Conservation (phyloP, 2,797 vertebrate species). For the Kryptolebias ocellatus region DNA sequence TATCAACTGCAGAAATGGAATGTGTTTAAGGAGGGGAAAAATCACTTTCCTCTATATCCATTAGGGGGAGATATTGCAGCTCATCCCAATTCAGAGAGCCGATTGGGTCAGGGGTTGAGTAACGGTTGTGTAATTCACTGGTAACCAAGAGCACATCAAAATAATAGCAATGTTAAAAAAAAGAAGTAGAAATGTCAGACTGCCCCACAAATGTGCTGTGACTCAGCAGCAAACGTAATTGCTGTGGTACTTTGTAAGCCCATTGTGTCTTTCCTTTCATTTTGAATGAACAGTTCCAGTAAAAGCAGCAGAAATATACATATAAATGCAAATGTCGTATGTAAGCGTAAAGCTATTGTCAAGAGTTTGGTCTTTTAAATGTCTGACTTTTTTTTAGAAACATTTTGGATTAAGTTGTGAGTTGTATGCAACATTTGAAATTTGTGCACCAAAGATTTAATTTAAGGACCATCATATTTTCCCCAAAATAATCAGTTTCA, state of each 20-base stretch:
- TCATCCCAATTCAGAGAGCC: constrained; percentile 16
- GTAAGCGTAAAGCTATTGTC: background rate
- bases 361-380: background rate
- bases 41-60: constrained; percentile 38
- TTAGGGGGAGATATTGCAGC: constrained; percentile 69
- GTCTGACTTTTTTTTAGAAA: background rate
- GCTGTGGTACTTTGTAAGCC: constrained; percentile 5
- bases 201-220: constrained; percentile 19
- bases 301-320: background rate
- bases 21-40: background rate
- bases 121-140: constrained; percentile 26
- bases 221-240: constrained; percentile 41
- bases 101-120: constrained; percentile 11
- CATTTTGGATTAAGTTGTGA: background rate
- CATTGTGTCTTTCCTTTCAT: constrained; percentile 17
- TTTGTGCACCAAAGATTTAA: background rate
- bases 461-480: background rate
- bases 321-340: constrained; percentile 6
- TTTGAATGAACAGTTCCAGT: constrained; percentile 2
- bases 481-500: background rate
- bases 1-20: background rate
- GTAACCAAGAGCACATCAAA: background rate
- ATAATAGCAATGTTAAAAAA: constrained; percentile 2
- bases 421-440: background rate
- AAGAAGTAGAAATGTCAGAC: constrained; percentile 33